Conservation (phyloP, 2,113 vertebrate genomes). For the Spea multiplicata region DNA sequence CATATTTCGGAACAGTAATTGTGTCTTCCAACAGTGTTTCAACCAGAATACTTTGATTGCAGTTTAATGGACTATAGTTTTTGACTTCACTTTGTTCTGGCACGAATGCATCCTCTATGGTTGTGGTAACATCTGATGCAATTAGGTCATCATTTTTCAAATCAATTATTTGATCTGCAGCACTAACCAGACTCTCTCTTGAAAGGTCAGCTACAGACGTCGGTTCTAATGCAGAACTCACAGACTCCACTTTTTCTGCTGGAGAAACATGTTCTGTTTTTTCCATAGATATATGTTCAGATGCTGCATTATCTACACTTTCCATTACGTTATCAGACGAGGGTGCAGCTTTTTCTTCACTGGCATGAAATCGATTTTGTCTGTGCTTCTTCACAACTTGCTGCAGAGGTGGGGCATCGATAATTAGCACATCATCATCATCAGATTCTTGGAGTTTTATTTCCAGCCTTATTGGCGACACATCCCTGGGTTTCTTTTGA, state of each 20-base stretch:
- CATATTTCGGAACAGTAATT: neutral
- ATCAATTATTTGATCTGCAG: neutral
- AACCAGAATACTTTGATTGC: neutral
- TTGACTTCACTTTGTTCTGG: neutral
- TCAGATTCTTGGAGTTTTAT: slow-evolving; percentile 59
- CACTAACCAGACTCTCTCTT: too few species aligned
- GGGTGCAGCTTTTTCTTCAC: neutral
- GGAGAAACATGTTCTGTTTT: neutral
- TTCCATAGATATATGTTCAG: neutral
- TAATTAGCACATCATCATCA: slow-evolving; percentile 65
- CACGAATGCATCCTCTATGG: neutral
- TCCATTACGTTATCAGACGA: neutral
- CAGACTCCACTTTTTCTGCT: neutral
- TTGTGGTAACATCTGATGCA: neutral
- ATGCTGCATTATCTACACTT: neutral
- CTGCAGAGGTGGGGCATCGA: slow-evolving; percentile 58
- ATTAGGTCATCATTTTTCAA: neutral
- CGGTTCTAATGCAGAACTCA: neutral
- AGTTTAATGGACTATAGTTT: neutral
- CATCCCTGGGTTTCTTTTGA: slow-evolving; percentile 25
- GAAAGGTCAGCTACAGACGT: too few species aligned
- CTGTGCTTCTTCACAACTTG: slow-evolving; percentile 50
- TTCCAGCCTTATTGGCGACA: slow-evolving; percentile 43
- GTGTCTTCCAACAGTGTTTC: neutral
- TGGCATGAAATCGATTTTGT: slow-evolving; percentile 19